Evolutionary conservation across 2,888 invertebrate genomes (phyloP), one percentile per base, ranked within the genome.

Genomic region (Apodemia mormo): DNA sequence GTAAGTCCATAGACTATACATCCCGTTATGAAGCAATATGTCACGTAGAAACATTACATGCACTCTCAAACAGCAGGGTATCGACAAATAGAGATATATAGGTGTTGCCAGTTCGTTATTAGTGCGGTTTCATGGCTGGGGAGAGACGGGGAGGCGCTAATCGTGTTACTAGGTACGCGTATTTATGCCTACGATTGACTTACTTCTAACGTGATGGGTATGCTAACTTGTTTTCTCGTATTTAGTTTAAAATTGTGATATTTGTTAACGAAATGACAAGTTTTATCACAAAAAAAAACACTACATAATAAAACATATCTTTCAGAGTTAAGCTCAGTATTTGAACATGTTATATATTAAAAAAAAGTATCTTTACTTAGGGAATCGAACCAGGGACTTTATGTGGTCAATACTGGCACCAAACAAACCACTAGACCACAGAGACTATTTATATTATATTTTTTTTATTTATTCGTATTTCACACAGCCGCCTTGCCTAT

Each of bases 51-150:
- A 56, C 56, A 56, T 56, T 56, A 56, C 56, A 29, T 56, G 56
- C 56, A 56, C 56, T 58, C 58, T 58, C 58, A 58, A 58, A 58
- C 58, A 40, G 40, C 40, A 40, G 40, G 40, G 40, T 40, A 40
- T 75, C 72, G 76, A 74, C 78, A 77, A 83, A 82, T 80, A 78
- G 77, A 79, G 79, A 81, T 79, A 80, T 79, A 80, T 81, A 79
- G 79, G 79, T 79, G 80, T 82, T 82, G 77, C 78, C 79, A 80
- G 81, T 83, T 82, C 81, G 81, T 83, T 82, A 84, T 84, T 84
- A 84, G 79, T 79, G 79, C 75, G 78, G 82, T 82, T 82, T 74
- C 73, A 74, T 65, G 75, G 72, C 68, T 67, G 70, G 67, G 72
- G 74, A 64, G 56, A 49, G 66, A 69, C 58, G 58, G 68, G 69